A percentile compares a stretch with the other conserved stretches of the same genome.
These are phyloP conservation scores for Leptopilina clavipes DNA, from an alignment of 1,140 invertebrate species.

Conservation along the genomic window DNA sequence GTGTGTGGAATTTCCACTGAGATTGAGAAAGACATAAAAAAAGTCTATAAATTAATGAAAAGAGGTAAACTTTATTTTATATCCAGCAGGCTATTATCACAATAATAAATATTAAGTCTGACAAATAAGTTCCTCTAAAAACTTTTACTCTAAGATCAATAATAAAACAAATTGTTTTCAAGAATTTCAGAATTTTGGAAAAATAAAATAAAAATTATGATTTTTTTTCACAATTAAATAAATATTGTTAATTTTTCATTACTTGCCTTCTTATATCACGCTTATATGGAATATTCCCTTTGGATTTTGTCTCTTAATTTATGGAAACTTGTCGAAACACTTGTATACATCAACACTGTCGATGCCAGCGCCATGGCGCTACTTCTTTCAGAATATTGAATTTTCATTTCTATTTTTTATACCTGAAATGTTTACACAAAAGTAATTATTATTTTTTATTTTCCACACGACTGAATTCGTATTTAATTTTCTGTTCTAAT, in stretches of 20 bases:
- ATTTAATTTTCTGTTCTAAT: too few species aligned
- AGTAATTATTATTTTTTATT: too few species aligned
- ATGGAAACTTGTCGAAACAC: neutral
- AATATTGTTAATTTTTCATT: neutral
- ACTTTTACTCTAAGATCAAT: neutral
- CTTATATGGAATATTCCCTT: neutral
- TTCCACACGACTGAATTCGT: too few species aligned
- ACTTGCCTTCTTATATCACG: neutral
- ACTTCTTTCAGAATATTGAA: neutral
- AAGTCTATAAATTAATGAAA: conserved; percentile 9
- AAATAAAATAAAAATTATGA: neutral
- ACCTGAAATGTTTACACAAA: too few species aligned
- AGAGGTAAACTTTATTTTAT: neutral
- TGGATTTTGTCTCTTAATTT: neutral
- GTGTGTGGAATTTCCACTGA: conserved; percentile 30
- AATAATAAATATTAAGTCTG: neutral
- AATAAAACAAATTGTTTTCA: neutral
- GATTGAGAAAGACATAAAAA: neutral
- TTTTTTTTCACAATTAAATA: neutral
- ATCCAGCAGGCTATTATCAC: neutral
- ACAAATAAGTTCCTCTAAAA: neutral
- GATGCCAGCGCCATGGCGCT: conserved; percentile 1
- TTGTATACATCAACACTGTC: neutral
- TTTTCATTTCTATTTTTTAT: neutral
- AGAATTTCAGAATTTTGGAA: neutral